Conservation (phyloP, 2,113 vertebrate genomes). For the Nothocercus julius region DNA sequence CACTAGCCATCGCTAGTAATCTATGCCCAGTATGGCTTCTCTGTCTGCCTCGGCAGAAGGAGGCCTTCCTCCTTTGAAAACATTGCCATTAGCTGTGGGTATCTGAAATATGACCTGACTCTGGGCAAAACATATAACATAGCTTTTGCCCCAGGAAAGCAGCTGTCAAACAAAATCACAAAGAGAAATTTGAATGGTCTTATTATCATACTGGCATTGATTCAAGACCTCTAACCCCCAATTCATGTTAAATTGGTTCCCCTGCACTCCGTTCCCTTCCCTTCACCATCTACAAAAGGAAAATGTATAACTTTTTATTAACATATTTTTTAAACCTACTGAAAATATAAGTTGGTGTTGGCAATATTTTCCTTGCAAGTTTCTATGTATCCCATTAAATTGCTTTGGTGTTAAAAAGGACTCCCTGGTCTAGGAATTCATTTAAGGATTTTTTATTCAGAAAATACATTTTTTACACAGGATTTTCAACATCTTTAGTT, state of each 20-base stretch:
- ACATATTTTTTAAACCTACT: background rate
- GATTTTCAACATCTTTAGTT: slow-evolving; percentile 35
- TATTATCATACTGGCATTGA: background rate
- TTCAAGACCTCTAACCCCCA: background rate
- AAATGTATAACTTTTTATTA: background rate
- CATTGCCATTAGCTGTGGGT: background rate
- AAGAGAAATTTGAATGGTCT: background rate
- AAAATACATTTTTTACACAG: background rate
- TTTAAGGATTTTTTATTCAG: background rate
- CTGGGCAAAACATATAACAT: background rate
- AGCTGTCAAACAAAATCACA: background rate
- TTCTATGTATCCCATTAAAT: background rate
- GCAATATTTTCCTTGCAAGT: background rate
- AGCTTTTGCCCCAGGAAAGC: background rate
- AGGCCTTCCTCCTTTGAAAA: background rate
- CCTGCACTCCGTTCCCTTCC: background rate
- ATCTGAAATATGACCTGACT: background rate
- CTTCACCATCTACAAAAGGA: background rate
- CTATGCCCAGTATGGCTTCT: background rate
- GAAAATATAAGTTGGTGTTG: background rate
- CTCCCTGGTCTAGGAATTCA: background rate
- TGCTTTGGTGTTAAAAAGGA: background rate
- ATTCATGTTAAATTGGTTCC: background rate
- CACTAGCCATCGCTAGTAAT: background rate
- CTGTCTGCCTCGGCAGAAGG: background rate